These are phyloP conservation scores for Steinernema scapterisci DNA, from an alignment of 2,888 invertebrate genomes.

Conservation along the genomic window DNA sequence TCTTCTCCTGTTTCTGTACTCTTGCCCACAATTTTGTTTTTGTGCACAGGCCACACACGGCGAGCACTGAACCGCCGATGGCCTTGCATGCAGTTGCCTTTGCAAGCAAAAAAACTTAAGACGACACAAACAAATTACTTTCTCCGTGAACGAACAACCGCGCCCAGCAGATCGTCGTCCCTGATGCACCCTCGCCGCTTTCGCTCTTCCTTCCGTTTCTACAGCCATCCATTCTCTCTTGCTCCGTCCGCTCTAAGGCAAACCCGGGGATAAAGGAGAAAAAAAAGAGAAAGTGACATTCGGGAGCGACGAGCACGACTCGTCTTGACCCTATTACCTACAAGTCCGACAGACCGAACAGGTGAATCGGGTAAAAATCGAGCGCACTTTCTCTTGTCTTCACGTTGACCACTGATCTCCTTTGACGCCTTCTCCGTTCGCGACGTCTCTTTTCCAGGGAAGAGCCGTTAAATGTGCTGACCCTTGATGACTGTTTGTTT, in stretches of 20 bases:
- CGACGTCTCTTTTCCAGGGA: not conserved
- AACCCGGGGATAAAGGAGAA: constrained; percentile 17
- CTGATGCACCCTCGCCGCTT: not conserved
- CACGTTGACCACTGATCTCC: constrained; percentile 27
- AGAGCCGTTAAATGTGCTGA: too few species aligned
- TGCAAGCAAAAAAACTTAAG: constrained; percentile 1
- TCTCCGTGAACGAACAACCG: constrained; percentile 27
- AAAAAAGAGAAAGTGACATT: constrained; percentile 31
- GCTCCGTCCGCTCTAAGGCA: not conserved
- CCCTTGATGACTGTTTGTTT: not conserved
- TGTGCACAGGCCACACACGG: not conserved
- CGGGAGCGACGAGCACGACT: constrained; percentile 24
- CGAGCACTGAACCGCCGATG: not conserved
- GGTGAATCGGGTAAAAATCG: constrained; percentile 30
- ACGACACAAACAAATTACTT: constrained; percentile 29
- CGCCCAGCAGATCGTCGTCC: constrained; percentile 11
- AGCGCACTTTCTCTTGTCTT: constrained; percentile 26
- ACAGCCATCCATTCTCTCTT: not conserved
- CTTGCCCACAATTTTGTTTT: not conserved
- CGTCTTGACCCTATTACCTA: constrained; percentile 30
- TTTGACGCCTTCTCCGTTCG: not conserved
- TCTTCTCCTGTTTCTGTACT: too few species aligned
- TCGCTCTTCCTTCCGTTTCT: constrained; percentile 17
- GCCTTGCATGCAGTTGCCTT: constrained; percentile 6
- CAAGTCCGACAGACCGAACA: constrained; percentile 20